phyloP scores from a whole-genome alignment of 2,797 vertebrate genomes.

The Ctenochaetus hawaiiensis region DNA sequence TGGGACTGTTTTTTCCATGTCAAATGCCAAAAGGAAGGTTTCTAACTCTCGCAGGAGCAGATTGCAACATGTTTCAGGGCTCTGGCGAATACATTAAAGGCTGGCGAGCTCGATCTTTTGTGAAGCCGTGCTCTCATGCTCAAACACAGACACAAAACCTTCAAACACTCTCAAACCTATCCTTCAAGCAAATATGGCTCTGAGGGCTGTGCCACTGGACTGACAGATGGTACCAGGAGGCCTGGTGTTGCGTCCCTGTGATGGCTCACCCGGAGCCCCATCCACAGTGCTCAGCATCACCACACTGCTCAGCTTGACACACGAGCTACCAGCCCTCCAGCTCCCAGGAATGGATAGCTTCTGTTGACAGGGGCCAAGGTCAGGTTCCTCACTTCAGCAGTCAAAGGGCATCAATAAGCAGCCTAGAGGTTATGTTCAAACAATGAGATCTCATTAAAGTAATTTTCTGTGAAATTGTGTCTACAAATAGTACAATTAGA shows the following conservation, averaged over 20 bases:
- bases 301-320: constrained; percentile 73
- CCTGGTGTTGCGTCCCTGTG: constrained; percentile 64
- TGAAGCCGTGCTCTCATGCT: constrained; percentile 46
- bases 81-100: constrained; percentile 81
- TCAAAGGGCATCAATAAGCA: constrained; percentile 51
- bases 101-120: constrained; percentile 54
- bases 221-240: constrained; percentile 81
- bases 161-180: constrained; percentile 48
- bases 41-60: constrained; percentile 68
- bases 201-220: constrained; percentile 68
- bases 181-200: constrained; percentile 56
- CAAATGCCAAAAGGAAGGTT: constrained; percentile 70
- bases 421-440: not conserved
- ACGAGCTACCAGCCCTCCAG: constrained; percentile 56
- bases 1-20: constrained; percentile 70
- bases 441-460: not conserved
- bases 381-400: constrained; percentile 48
- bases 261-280: constrained; percentile 75
- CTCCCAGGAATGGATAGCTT: constrained; percentile 66
- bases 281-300: constrained; percentile 81
- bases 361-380: constrained; percentile 65
- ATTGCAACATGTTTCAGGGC: constrained; percentile 80
- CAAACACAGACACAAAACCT: constrained; percentile 45
- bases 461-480: not conserved
- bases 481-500: not conserved